Percentiles rank a stretch among this genome's conserved stretches.
Conservation (phyloP, 2,888 invertebrate species). For the Lepetodrilus schrolli region DNA sequence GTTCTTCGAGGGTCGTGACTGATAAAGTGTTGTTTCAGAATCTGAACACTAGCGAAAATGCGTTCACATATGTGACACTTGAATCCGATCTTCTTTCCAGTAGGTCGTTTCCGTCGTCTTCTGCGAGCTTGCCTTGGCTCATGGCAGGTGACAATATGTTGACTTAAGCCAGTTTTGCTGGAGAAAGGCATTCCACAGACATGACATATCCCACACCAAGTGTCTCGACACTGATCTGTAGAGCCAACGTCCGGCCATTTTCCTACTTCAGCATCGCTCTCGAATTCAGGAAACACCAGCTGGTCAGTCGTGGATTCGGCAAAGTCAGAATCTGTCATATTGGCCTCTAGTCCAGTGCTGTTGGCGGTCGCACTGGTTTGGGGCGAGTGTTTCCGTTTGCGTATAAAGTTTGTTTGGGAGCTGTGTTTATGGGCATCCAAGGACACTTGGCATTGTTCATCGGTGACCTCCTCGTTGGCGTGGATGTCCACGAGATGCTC, state of each 20-base stretch:
- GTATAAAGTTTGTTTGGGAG: not conserved
- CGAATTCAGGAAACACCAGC: not conserved
- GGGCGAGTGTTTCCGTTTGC: too few species aligned
- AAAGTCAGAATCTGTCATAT: not conserved
- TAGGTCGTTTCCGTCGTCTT: not conserved
- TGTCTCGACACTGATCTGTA: not conserved
- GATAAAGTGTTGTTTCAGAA: not conserved
- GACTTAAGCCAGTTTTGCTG: not conserved
- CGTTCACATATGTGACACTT: not conserved
- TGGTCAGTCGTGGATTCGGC: constrained; percentile 1
- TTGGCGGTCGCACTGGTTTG: not conserved
- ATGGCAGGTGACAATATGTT: not conserved
- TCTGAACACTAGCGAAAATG: not conserved
- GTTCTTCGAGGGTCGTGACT: not conserved
- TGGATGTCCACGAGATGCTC: not conserved
- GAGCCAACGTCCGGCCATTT: not conserved
- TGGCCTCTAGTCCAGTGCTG: not conserved
- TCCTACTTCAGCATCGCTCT: not conserved
- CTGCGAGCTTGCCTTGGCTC: not conserved
- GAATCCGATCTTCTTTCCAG: not conserved
- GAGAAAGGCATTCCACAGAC: not conserved
- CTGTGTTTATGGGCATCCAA: not conserved
- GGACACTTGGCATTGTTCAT: not conserved
- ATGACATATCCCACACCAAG: too few species aligned
- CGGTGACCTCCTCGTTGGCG: not conserved